A percentile compares a stretch with the other conserved stretches of the same genome.
Conservation (phyloP, 2,797 vertebrate species). For the Pristis pectinata region DNA sequence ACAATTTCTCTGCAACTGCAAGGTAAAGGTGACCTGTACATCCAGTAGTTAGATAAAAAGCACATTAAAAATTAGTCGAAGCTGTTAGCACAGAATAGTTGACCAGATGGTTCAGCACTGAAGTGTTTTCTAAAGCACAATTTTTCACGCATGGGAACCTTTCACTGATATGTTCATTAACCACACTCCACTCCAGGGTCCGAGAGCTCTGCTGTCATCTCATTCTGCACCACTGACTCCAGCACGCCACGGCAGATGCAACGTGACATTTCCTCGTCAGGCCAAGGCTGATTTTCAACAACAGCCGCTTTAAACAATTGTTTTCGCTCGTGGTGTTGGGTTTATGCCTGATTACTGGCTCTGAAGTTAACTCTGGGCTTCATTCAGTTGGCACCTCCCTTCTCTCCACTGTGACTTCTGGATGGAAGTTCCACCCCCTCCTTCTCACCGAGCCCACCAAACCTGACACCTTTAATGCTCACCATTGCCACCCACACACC, state of each 20-base stretch:
- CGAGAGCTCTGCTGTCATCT: conserved; percentile 40
- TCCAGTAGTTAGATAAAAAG: conserved; percentile 46
- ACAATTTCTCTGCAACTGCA: conserved; percentile 39
- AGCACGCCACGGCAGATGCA: not conserved
- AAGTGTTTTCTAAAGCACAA: conserved; percentile 49
- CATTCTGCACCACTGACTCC: conserved; percentile 43
- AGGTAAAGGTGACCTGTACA: conserved; percentile 44
- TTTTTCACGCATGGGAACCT: conserved; percentile 45
- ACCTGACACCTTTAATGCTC: too few relatives aligned
- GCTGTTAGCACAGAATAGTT: conserved; percentile 47
- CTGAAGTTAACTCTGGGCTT: not conserved
- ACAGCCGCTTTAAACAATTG: not conserved
- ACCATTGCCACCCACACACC: not conserved
- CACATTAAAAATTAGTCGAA: conserved; percentile 48
- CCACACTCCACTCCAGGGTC: conserved; percentile 44
- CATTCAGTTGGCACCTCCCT: not conserved
- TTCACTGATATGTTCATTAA: conserved; percentile 48
- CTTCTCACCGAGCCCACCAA: too few relatives aligned
- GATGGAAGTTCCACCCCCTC: not conserved
- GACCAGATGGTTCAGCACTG: conserved; percentile 51
- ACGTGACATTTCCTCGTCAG: not conserved
- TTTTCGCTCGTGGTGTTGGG: not conserved
- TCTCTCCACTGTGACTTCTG: not conserved
- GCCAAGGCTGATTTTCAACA: not conserved
- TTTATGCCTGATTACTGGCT: not conserved